Evolutionary conservation across 2,888 invertebrate species (phyloP).

Genomic region (Ectemnius cavifrons): DNA sequence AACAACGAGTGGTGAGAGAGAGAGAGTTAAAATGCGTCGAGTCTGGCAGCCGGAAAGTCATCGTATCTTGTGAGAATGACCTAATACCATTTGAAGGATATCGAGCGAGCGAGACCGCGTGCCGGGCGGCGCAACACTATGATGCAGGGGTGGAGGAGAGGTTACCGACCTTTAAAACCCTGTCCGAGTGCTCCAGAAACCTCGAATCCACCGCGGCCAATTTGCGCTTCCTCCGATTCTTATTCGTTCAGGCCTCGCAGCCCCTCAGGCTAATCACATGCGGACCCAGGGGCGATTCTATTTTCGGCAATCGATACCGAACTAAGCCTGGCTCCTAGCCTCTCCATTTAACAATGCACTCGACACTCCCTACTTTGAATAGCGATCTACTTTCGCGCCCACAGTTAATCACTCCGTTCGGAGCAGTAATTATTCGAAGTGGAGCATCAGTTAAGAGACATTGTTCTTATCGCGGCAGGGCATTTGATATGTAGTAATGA

Average conservation of each 20-base stretch:
- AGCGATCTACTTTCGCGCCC: no score
- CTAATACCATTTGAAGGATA: constrained; percentile 61
- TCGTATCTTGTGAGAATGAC: constrained; percentile 39
- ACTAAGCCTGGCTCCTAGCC: no score
- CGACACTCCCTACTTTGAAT: no score
- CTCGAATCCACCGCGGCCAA: constrained; percentile 38
- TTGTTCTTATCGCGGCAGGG: not conserved
- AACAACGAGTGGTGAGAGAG: not conserved
- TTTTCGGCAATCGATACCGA: not conserved
- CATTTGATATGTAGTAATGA: not conserved
- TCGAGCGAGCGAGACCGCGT: constrained; percentile 54
- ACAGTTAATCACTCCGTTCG: no score
- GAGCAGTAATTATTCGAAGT: not conserved
- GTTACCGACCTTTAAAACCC: constrained; percentile 59
- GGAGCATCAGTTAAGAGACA: not conserved
- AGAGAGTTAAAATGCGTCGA: not conserved
- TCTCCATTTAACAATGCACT: no score
- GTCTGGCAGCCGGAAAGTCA: constrained; percentile 43
- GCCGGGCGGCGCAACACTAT: constrained; percentile 16
- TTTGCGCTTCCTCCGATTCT: constrained; percentile 21
- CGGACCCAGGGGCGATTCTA: not conserved
- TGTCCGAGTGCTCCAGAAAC: constrained; percentile 62
- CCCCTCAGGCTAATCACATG: constrained; percentile 3
- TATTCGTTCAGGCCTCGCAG: constrained; percentile 24
- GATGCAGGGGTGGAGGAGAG: constrained; percentile 48